Percentiles rank a stretch among this genome's conserved stretches.
phyloP scores from a whole-genome alignment of 2,797 vertebrate genomes.

The Aotus griseimembra region DNA sequence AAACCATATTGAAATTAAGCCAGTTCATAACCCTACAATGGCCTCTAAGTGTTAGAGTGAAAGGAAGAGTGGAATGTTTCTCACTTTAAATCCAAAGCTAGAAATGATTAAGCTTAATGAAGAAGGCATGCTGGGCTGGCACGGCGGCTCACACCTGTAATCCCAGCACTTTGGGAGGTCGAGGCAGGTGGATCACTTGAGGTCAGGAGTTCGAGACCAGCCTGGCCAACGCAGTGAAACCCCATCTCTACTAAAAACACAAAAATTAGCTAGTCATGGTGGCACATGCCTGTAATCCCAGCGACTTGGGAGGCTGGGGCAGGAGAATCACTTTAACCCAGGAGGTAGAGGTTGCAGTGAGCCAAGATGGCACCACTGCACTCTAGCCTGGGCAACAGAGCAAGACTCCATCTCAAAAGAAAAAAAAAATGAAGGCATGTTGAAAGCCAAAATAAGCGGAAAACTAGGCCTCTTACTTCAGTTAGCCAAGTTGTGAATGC shows the following conservation, averaged over 20 bases:
- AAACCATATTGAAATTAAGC: neutral
- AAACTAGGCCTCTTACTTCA: too few species aligned
- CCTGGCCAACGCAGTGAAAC: neutral
- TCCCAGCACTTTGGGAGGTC: neutral
- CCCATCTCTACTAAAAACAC: neutral
- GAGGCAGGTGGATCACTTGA: neutral
- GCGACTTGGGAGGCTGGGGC: neutral
- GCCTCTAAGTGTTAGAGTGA: neutral
- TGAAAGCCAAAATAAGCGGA: too few species aligned
- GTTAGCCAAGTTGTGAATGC: too few species aligned
- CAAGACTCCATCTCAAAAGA: neutral
- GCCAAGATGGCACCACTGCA: neutral
- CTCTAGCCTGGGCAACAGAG: neutral
- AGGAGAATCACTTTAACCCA: neutral
- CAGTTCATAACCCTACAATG: too few species aligned
- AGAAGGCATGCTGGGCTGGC: neutral
- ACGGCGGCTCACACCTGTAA: neutral
- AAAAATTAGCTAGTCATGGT: neutral
- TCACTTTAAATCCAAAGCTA: neutral
- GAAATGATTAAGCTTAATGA: neutral
- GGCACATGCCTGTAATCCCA: neutral
- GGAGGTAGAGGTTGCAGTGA: neutral
- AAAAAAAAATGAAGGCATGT: neutral
- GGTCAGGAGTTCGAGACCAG: neutral
- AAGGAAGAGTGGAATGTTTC: neutral